These are phyloP conservation scores for Tiliqua scincoides DNA, from an alignment of 2,113 vertebrate species.

Conservation along the genomic window DNA sequence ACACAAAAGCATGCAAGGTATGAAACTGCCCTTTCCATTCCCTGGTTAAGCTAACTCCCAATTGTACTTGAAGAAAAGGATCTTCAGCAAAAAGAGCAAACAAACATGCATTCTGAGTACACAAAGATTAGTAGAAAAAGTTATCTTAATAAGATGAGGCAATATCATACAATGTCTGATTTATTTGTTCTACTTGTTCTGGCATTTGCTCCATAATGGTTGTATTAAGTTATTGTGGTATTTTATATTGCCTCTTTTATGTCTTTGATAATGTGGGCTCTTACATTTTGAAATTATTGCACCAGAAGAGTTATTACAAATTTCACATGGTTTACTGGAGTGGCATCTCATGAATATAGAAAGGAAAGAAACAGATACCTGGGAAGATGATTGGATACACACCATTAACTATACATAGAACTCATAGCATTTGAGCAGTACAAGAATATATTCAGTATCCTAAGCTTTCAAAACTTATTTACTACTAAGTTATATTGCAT, in stretches of 20 bases:
- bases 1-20: background rate
- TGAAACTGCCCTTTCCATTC: background rate
- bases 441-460: background rate
- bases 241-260: constrained; percentile 74
- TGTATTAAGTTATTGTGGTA: constrained; percentile 52
- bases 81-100: background rate
- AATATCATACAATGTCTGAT: fast-evolving
- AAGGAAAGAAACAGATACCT: constrained; percentile 36
- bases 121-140: background rate
- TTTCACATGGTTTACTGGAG: constrained; percentile 66
- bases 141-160: background rate
- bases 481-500: constrained; percentile 12
- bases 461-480: constrained; percentile 33
- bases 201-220: constrained; percentile 19
- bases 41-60: constrained; percentile 2
- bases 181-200: constrained; percentile 17
- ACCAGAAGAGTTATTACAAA: constrained; percentile 75
- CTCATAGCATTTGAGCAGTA: background rate
- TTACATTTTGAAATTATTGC: constrained; percentile 79
- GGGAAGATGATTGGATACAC: background rate
- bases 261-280: constrained; percentile 76
- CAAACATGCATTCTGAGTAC: background rate
- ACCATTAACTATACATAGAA: background rate
- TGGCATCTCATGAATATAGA: constrained; percentile 72
- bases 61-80: background rate